A percentile compares a stretch with the other conserved stretches of the same genome.
These are phyloP conservation scores for Melinaea menophilus DNA, from an alignment of 2,888 invertebrate genomes.

Conservation along the genomic window DNA sequence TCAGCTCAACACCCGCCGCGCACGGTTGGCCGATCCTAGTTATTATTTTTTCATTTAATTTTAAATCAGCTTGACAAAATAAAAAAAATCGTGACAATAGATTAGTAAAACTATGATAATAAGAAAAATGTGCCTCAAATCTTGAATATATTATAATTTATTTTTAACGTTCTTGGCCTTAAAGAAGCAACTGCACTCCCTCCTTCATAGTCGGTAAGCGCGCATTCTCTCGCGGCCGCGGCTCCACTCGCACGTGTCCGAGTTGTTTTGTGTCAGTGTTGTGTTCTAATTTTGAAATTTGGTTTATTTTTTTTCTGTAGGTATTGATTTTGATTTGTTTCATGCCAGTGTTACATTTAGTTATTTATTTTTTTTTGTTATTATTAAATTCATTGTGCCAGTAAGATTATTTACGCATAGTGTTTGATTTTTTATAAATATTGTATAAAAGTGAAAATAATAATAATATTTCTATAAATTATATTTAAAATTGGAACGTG, in stretches of 20 bases:
- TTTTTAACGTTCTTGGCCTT: slow-evolving; percentile 9
- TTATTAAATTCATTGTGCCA: neutral
- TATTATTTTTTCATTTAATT: too few species aligned
- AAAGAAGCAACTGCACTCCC: slow-evolving; percentile 14
- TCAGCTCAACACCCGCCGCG: too few species aligned
- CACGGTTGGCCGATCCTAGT: too few species aligned
- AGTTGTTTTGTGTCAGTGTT: neutral
- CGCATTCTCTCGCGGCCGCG: slow-evolving; percentile 50
- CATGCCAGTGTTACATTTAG: neutral
- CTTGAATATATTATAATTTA: too few species aligned
- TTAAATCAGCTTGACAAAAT: too few species aligned
- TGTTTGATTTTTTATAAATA: too few species aligned
- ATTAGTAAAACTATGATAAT: too few species aligned
- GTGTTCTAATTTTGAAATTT: slow-evolving; percentile 5
- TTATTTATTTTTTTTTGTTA: neutral
- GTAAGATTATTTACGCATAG: neutral
- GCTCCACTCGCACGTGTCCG: slow-evolving; percentile 38
- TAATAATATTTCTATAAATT: neutral
- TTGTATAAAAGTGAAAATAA: too few species aligned
- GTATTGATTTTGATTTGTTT: neutral
- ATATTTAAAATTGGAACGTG: too few species aligned
- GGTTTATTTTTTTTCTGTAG: neutral
- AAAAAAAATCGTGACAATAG: too few species aligned
- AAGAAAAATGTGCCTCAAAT: too few species aligned
- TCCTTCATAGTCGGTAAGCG: slow-evolving; percentile 31